Conservation (phyloP, 1,140 invertebrate genomes). For the Cyphomyrmex costatus region DNA sequence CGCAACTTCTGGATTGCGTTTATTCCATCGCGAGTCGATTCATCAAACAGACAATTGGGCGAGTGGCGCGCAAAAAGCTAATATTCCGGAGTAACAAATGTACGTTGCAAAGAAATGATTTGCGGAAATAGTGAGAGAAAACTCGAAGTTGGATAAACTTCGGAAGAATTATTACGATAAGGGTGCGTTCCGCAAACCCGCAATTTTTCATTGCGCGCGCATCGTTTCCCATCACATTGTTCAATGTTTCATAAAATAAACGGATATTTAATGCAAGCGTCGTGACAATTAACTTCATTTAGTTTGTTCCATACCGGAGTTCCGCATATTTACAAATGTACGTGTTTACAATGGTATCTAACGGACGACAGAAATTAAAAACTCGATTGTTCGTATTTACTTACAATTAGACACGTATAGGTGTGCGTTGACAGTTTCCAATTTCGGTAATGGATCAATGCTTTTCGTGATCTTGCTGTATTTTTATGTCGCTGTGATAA, state of each 20-base stretch:
- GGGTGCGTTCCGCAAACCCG: background rate
- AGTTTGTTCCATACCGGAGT: background rate
- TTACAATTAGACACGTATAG: slow-evolving; percentile 6
- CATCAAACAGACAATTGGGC: slow-evolving; percentile 50
- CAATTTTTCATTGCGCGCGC: slow-evolving; percentile 51
- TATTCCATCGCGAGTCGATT: slow-evolving; percentile 57
- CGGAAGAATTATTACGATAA: slow-evolving; percentile 50
- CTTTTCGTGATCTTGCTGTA: background rate
- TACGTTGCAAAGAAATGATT: slow-evolving; percentile 53
- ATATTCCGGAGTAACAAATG: slow-evolving; percentile 59
- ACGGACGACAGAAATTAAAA: slow-evolving; percentile 39
- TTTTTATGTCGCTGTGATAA: slow-evolving; percentile 4
- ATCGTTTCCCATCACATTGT: slow-evolving; percentile 64
- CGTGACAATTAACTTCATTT: slow-evolving; percentile 65
- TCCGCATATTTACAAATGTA: slow-evolving; percentile 3
- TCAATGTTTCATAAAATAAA: slow-evolving; percentile 59
- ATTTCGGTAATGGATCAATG: slow-evolving; percentile 60
- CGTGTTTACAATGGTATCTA: slow-evolving; percentile 20
- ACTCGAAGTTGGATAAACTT: slow-evolving; percentile 55
- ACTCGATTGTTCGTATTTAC: slow-evolving; percentile 63
- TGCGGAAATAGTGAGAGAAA: slow-evolving; percentile 27
- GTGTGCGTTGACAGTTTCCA: slow-evolving; percentile 48
- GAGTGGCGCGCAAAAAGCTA: slow-evolving; percentile 57
- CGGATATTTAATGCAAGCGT: slow-evolving; percentile 21
- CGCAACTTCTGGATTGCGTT: slow-evolving; percentile 30